A percentile compares a stretch with the other conserved stretches of the same genome.
Conservation (phyloP, 1,140 invertebrate species). For the Geopemphigus sp. region DNA sequence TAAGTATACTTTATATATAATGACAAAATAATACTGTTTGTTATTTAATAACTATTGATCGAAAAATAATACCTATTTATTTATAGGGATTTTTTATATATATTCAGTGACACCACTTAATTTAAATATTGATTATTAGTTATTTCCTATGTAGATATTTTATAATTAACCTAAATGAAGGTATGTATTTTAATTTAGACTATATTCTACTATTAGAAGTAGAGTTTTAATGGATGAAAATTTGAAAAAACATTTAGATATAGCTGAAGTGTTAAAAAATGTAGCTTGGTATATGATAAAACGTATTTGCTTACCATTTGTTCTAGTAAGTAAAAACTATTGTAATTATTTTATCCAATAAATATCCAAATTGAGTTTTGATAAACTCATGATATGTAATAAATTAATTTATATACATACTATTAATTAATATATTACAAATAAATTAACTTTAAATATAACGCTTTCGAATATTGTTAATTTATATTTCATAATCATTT, state of each 20-base stretch:
- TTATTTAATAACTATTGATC: too few species aligned
- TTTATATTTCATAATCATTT: neutral
- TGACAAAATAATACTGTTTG: too few species aligned
- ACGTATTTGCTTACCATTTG: constrained; percentile 11
- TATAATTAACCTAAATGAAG: neutral
- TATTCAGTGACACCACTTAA: neutral
- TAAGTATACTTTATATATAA: too few species aligned
- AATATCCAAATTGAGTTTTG: neutral
- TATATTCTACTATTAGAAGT: constrained; percentile 33
- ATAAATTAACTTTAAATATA: too few species aligned
- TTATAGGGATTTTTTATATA: too few species aligned
- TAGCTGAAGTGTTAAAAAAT: constrained; percentile 8
- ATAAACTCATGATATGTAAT: too few species aligned
- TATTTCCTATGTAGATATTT: neutral
- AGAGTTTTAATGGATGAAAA: constrained; percentile 15
- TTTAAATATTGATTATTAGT: neutral
- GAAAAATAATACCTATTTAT: too few species aligned
- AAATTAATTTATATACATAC: neutral
- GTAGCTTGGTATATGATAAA: constrained; percentile 33
- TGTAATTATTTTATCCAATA: neutral
- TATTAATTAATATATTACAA: too few species aligned
- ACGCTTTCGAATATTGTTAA: too few species aligned
- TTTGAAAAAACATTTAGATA: constrained; percentile 10
- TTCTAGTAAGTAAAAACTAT: constrained; percentile 19
- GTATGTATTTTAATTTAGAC: constrained; percentile 23